phyloP scores from a whole-genome alignment of 2,888 invertebrate genomes.

The Morinoia aosen region DNA sequence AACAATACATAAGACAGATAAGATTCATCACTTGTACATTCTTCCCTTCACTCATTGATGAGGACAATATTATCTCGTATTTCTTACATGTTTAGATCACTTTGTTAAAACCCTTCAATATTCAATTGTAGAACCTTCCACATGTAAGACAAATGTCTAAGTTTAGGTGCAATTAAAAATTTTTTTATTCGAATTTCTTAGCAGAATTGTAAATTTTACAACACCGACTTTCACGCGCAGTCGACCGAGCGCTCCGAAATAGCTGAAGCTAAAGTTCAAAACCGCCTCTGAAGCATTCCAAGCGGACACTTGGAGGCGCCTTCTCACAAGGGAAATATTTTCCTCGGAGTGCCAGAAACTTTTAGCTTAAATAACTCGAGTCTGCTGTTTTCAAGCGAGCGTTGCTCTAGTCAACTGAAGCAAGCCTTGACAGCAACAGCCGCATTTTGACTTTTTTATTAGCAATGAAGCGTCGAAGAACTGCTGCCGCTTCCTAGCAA shows the following conservation, averaged over 20 bases:
- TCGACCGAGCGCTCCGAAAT: not conserved
- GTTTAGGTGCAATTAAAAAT: not conserved
- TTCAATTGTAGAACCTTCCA: not conserved
- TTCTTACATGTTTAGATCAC: not conserved
- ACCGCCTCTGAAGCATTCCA: not conserved
- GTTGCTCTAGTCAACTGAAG: not conserved
- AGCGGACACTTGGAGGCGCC: not conserved
- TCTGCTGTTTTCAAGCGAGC: not conserved
- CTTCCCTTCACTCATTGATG: too few species aligned
- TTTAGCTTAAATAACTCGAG: constrained; percentile 2
- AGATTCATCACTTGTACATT: too few species aligned
- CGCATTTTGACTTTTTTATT: not conserved
- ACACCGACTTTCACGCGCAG: not conserved
- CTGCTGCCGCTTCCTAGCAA: not conserved
- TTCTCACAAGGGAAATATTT: not conserved
- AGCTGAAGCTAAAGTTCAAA: not conserved
- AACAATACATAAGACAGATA: too few species aligned
- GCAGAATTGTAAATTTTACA: not conserved
- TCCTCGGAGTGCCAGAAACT: not conserved
- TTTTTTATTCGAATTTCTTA: not conserved
- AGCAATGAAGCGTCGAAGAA: not conserved
- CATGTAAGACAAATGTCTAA: not conserved
- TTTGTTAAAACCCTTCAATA: not conserved
- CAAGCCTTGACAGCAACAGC: not conserved
- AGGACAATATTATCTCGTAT: not conserved